Conservation (phyloP, 1,140 invertebrate genomes). For the Micrasema longulum region DNA sequence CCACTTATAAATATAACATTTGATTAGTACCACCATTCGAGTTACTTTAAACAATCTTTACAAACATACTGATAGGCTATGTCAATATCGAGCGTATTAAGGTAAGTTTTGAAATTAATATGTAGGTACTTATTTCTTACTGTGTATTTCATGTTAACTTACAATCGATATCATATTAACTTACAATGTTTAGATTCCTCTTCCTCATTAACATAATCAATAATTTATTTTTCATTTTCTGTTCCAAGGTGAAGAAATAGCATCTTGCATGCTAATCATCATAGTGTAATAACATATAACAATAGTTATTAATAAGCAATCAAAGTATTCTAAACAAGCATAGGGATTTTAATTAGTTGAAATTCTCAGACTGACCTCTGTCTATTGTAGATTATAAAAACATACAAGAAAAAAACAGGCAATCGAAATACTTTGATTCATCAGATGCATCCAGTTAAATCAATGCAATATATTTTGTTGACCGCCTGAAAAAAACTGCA, state of each 20-base stretch:
- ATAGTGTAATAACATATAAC: neutral
- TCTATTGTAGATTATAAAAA: too few species aligned
- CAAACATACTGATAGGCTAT: slow-evolving; percentile 27
- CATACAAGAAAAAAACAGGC: too few species aligned
- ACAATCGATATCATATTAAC: neutral
- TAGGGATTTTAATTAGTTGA: too few species aligned
- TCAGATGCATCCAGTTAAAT: too few species aligned
- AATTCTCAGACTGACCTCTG: too few species aligned
- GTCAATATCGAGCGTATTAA: slow-evolving; percentile 5
- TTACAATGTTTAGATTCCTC: neutral
- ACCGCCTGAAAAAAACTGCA: too few species aligned
- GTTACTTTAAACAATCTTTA: slow-evolving; percentile 29
- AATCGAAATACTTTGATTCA: too few species aligned
- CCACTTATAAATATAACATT: slow-evolving; percentile 5
- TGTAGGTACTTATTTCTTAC: too few species aligned
- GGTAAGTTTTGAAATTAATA: neutral
- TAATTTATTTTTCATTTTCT: neutral
- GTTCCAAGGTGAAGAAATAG: neutral
- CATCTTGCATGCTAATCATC: neutral
- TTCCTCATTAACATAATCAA: neutral
- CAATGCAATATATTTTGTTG: too few species aligned
- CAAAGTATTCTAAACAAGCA: too few species aligned
- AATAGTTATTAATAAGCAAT: too few species aligned
- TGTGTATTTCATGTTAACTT: too few species aligned
- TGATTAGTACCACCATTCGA: slow-evolving; percentile 21